Percentiles rank a stretch among this genome's conserved stretches.
phyloP scores from a whole-genome alignment of 2,113 vertebrate genomes.

The Proterorhinus semilunaris region DNA sequence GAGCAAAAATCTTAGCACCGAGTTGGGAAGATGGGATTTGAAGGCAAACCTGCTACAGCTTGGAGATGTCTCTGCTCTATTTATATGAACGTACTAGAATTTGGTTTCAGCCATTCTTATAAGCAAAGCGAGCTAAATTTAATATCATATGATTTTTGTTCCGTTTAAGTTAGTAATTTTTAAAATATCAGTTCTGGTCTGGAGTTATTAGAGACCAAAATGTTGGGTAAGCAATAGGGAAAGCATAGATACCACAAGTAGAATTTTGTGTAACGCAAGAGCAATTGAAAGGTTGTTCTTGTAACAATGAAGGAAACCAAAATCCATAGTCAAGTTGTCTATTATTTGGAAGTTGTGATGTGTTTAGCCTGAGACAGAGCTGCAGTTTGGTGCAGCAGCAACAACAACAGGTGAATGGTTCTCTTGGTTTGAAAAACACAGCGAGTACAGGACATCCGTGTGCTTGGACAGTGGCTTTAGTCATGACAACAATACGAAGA shows the following conservation, averaged over 20 bases:
- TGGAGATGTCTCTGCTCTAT: slow-evolving; percentile 13
- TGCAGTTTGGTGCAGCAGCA: slow-evolving; percentile 45
- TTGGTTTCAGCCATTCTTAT: slow-evolving; percentile 1
- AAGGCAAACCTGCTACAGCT: slow-evolving; percentile 27
- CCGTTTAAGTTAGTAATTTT: no score
- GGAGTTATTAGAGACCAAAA: not conserved
- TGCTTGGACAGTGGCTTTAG: slow-evolving; percentile 40
- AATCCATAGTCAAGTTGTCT: not conserved
- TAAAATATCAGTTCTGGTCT: no score
- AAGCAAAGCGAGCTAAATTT: not conserved
- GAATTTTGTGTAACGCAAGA: no score
- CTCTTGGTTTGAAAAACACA: slow-evolving; percentile 42
- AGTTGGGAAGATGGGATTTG: slow-evolving; percentile 28
- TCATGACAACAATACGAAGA: slow-evolving; percentile 19
- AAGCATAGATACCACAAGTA: no score
- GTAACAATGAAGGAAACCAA: not conserved
- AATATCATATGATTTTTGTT: no score
- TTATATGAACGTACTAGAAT: not conserved
- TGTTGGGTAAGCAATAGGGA: not conserved
- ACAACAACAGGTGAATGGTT: slow-evolving; percentile 24
- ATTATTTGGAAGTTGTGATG: slow-evolving; percentile 44
- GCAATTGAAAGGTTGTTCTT: not conserved
- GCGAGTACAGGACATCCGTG: slow-evolving; percentile 24
- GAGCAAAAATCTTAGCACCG: slow-evolving; percentile 54
- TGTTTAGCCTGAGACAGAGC: slow-evolving; percentile 61